A percentile compares a stretch with the other conserved stretches of the same genome.
These are phyloP conservation scores for Fragum sueziense DNA, from an alignment of 2,888 invertebrate species.

Conservation along the genomic window DNA sequence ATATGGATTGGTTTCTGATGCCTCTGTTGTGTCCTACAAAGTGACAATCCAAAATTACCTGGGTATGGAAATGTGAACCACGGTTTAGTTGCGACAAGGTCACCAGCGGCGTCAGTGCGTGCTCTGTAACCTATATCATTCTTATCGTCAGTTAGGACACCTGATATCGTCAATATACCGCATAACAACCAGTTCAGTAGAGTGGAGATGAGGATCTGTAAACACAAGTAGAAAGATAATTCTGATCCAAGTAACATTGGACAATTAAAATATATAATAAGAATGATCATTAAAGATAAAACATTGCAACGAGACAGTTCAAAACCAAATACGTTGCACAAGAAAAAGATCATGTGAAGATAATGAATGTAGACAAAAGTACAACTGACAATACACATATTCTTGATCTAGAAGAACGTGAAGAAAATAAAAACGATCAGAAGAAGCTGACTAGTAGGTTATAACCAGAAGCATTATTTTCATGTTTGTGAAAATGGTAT, in stretches of 20 bases:
- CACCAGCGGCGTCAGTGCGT: neutral
- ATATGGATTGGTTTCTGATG: neutral
- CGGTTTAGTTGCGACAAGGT: neutral
- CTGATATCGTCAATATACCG: neutral
- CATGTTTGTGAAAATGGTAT: too few relatives aligned
- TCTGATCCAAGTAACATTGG: neutral
- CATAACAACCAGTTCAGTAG: neutral
- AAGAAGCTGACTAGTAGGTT: too few relatives aligned
- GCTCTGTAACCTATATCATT: neutral
- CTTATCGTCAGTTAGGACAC: slow-evolving; percentile 1
- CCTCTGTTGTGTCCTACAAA: neutral
- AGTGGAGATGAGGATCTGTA: neutral
- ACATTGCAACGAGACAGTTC: neutral
- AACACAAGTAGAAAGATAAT: neutral
- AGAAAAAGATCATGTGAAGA: neutral
- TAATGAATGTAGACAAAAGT: neutral
- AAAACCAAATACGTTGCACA: neutral
- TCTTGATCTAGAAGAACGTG: too few relatives aligned
- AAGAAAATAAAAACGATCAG: too few relatives aligned
- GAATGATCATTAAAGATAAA: neutral
- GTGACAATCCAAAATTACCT: neutral
- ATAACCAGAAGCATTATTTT: too few relatives aligned
- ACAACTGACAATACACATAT: neutral
- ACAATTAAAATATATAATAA: neutral
- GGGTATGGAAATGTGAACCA: neutral